Evolutionary conservation across 1,140 invertebrate species (phyloP), one percentile per base, ranked within the genome.

Genomic region (Bradynema listronoti): DNA sequence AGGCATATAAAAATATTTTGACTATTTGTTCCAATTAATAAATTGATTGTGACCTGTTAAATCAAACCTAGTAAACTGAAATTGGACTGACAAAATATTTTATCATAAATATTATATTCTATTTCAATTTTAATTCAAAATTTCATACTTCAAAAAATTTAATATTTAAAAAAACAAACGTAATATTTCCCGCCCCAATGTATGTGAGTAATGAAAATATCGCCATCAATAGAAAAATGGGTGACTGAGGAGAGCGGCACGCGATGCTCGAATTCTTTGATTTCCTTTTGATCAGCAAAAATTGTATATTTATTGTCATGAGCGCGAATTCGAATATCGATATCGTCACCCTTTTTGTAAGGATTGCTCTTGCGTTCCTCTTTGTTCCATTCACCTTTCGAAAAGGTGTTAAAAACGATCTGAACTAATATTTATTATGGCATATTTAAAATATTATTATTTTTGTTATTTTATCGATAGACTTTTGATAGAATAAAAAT

Each of bases 221-320:
- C 71, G 53, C 71, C 73, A 47, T 75, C 73, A 32, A 75, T 78
- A 27, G 71, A 76, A 59, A 75, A 75, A 55, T 75, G 73, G n/a
- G 74, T 70, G 29, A 75, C 65, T 7, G 52, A 66, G 30, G 55
- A 61, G 16, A 71, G 58, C 25, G 60, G 68, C 27, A 30, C 1
- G 27, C 56, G 69, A 34, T 73, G 61, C 47, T 73, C 71, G 57
- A 63, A 73, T 50, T 72, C 72, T 52, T 72, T 71, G 36, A 73
- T 33, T 42, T 72, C 72, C 50, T 71, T 72, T 43, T 77, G 73
- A 52, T 73, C 63, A 39, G 49, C 49, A 47, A 66, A 69, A 29
- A 75, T 71, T 11, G 64, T 58, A 63, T 71, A 75, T 49, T 71
- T 71, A 58, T 55, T 67, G 64, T 75, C 73, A 29, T 75, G 73